A percentile compares a stretch with the other conserved stretches of the same genome.
Evolutionary conservation across 2,113 vertebrate genomes (phyloP).

Genomic region (Catharus fuscescens): DNA sequence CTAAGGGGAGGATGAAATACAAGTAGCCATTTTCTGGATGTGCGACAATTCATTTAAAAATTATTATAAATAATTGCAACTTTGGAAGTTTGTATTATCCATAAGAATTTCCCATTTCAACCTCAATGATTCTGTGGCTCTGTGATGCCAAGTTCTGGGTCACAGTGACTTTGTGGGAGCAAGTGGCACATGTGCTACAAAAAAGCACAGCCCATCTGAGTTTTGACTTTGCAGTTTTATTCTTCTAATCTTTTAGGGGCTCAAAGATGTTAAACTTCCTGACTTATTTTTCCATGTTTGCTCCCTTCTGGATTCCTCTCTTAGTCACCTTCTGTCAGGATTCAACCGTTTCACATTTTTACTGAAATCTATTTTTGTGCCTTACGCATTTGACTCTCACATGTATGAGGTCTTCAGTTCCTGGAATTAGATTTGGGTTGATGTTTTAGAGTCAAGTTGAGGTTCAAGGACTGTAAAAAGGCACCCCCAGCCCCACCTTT

Average conservation of each 20-base stretch:
- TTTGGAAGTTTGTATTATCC: neutral
- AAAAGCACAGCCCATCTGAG: neutral
- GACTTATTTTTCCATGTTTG: neutral
- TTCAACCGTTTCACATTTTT: neutral
- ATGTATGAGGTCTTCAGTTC: neutral
- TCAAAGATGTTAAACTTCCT: neutral
- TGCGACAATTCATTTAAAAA: neutral
- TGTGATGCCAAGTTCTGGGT: neutral
- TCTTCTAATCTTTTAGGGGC: neutral
- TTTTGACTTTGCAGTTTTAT: neutral
- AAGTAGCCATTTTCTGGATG: neutral
- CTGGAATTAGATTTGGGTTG: neutral
- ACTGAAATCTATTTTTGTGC: neutral
- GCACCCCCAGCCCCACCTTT: fast-evolving
- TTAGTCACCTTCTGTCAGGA: neutral
- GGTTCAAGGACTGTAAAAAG: neutral
- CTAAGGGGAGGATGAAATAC: neutral
- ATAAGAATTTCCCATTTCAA: neutral
- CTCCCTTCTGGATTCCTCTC: neutral
- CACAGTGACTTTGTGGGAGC: neutral
- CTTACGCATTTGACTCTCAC: neutral
- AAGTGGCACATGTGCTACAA: neutral
- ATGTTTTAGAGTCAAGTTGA: neutral
- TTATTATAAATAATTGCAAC: neutral
- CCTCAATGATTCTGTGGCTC: fast-evolving